Conservation (phyloP, 1,140 invertebrate species). For the Caenorhabditis elegans region DNA sequence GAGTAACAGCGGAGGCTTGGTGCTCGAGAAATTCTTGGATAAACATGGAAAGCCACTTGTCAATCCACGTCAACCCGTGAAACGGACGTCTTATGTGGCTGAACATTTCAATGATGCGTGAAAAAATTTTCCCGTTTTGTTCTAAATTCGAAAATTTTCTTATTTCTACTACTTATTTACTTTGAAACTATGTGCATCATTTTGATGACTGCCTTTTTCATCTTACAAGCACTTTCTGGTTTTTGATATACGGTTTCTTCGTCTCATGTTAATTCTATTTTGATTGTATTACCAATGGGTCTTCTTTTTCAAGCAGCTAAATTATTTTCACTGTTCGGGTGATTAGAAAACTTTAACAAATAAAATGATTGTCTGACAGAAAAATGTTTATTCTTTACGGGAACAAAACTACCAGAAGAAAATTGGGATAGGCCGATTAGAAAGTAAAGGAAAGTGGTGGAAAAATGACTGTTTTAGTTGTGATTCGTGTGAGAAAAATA, state of each 20-base stretch:
- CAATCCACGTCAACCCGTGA: neutral
- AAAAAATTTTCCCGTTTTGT: no score
- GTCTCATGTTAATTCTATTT: neutral
- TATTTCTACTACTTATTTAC: neutral
- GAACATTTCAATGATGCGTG: neutral
- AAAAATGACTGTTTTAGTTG: neutral
- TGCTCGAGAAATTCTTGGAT: neutral
- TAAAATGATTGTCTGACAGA: neutral
- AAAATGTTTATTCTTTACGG: neutral
- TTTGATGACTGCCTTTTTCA: neutral
- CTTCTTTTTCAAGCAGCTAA: neutral
- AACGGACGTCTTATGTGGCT: neutral
- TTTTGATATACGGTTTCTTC: neutral
- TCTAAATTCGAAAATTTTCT: no score
- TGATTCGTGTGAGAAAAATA: neutral
- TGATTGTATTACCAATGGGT: neutral
- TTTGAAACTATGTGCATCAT: neutral
- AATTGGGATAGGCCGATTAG: no score
- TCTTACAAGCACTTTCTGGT: neutral
- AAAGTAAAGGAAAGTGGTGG: neutral
- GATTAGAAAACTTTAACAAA: neutral
- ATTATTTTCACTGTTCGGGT: neutral
- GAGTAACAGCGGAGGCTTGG: neutral
- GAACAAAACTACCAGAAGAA: neutral
- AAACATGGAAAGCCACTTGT: constrained; percentile 5